A percentile compares a stretch with the other conserved stretches of the same genome.
Evolutionary conservation across 2,113 vertebrate genomes (phyloP).

Genomic region (Anolis carolinensis): DNA sequence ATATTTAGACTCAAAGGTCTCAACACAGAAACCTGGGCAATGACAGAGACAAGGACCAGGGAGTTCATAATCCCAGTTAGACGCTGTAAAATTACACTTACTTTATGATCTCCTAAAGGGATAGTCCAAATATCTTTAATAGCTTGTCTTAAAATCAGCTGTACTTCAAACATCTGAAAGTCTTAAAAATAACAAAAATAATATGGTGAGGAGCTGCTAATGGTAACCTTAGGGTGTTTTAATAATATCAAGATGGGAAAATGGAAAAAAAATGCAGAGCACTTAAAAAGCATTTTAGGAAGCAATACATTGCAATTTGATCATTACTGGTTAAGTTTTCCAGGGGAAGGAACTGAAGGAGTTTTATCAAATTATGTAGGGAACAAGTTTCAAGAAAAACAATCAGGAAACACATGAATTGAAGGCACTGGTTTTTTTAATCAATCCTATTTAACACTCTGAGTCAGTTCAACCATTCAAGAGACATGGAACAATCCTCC

Average conservation of each 20-base stretch:
- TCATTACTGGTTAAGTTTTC: background rate
- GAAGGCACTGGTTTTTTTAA: background rate
- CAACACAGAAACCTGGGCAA: background rate
- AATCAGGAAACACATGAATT: background rate
- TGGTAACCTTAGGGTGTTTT: background rate
- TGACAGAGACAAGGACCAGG: background rate
- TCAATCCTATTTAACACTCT: background rate
- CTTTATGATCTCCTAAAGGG: slow-evolving; percentile 59
- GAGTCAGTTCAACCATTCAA: background rate
- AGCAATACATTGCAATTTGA: background rate
- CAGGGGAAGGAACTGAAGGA: background rate
- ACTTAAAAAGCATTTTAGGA: background rate
- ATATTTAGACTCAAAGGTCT: background rate
- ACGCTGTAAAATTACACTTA: slow-evolving; percentile 54
- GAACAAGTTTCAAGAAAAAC: background rate
- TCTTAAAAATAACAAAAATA: slow-evolving; percentile 40
- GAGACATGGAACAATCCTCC: background rate
- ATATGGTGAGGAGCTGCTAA: background rate
- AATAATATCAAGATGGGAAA: background rate
- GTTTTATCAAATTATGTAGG: background rate
- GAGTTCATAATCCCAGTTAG: background rate
- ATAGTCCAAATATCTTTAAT: slow-evolving; percentile 75
- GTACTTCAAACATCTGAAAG: slow-evolving; percentile 70
- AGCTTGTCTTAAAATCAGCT: slow-evolving; percentile 72
- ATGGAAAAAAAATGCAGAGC: background rate